These are phyloP conservation scores for Parnassius mnemosyne DNA, from an alignment of 2,888 invertebrate genomes.

Conservation along the genomic window DNA sequence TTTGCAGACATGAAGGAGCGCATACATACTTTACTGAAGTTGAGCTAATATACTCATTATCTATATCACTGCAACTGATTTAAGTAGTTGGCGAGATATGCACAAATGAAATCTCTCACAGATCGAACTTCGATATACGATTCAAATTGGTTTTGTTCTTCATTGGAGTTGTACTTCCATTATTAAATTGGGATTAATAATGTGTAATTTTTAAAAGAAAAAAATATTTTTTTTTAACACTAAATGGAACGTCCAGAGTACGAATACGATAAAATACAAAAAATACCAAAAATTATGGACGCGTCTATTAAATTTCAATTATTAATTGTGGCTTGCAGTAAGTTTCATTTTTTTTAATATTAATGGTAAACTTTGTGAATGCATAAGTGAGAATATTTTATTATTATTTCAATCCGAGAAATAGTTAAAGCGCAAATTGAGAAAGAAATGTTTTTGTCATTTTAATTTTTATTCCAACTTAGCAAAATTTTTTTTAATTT, in stretches of 20 bases:
- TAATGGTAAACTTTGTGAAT: not conserved
- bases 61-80: slow-evolving; percentile 1
- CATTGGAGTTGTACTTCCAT: slow-evolving; percentile 13
- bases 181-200: not conserved
- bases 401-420: too few relatives aligned
- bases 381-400: too few relatives aligned
- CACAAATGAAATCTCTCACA: slow-evolving; percentile 1
- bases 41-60: slow-evolving; percentile 4
- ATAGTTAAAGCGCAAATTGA: too few relatives aligned
- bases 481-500: too few relatives aligned
- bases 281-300: slow-evolving; percentile 33
- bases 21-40: too few relatives aligned
- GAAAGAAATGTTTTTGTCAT: too few relatives aligned
- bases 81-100: not conserved
- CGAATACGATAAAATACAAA: slow-evolving; percentile 33
- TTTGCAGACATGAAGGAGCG: too few relatives aligned
- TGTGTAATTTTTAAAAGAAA: not conserved
- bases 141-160: slow-evolving; percentile 18
- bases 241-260: slow-evolving; percentile 40
- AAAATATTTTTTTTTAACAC: slow-evolving; percentile 7
- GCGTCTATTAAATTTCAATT: slow-evolving; percentile 38
- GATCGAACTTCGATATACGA: slow-evolving; percentile 13
- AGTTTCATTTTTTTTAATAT: slow-evolving; percentile 30
- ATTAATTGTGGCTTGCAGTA: slow-evolving; percentile 44
- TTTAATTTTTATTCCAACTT: too few relatives aligned